These are phyloP conservation scores for Rattus rattus DNA, from an alignment of 2,113 vertebrate genomes.

Conservation along the genomic window DNA sequence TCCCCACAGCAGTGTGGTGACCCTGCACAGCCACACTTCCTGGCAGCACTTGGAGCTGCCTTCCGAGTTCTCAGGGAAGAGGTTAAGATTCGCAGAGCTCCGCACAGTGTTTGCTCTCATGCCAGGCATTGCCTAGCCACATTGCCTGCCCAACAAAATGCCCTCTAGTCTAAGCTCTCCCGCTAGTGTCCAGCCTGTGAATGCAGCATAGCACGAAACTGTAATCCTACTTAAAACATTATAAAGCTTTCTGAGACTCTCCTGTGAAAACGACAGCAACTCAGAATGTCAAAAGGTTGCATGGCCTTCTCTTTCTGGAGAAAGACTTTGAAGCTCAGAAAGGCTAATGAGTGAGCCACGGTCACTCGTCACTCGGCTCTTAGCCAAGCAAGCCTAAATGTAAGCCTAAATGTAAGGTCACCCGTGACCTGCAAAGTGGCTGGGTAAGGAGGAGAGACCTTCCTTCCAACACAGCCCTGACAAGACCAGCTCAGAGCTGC, in stretches of 20 bases:
- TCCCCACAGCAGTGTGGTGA: background rate
- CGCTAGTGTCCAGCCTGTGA: background rate
- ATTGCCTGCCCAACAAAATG: fast-evolving
- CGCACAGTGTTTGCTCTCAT: background rate
- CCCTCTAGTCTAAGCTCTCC: too few species aligned
- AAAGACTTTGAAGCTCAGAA: background rate
- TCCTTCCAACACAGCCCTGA: background rate
- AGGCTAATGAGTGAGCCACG: background rate
- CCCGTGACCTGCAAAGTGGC: background rate
- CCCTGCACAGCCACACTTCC: background rate
- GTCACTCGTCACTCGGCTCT: background rate
- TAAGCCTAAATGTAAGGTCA: too few species aligned
- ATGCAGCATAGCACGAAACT: background rate
- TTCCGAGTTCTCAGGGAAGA: background rate
- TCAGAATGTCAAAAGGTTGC: background rate
- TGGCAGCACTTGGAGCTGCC: background rate
- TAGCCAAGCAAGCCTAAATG: background rate
- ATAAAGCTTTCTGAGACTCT: background rate
- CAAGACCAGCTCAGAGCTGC: background rate
- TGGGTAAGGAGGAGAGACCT: background rate
- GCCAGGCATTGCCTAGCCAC: too few species aligned
- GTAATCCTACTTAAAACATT: background rate
- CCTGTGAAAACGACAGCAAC: background rate
- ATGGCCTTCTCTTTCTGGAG: background rate
- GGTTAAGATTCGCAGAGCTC: background rate